phyloP scores from a whole-genome alignment of 2,797 vertebrate genomes.

The Naso thynnoides region DNA sequence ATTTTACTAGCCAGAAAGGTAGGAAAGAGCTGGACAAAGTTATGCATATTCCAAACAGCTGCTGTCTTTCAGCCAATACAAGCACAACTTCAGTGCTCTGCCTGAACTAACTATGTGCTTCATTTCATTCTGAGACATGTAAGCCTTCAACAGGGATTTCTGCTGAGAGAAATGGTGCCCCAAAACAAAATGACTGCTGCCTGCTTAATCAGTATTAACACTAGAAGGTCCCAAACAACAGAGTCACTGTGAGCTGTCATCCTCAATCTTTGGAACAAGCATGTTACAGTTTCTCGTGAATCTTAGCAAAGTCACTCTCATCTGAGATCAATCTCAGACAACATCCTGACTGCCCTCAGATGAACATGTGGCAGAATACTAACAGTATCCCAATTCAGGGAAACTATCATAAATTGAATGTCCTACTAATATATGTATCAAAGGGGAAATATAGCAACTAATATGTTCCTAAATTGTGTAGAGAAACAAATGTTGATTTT shows the following conservation, averaged over 20 bases:
- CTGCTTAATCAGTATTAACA: neutral
- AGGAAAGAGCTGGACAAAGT: neutral
- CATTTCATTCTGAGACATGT: neutral
- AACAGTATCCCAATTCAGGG: neutral
- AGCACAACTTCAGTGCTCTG: neutral
- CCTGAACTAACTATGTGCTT: neutral
- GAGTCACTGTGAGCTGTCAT: neutral
- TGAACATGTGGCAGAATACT: neutral
- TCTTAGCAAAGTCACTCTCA: neutral
- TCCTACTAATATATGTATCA: neutral
- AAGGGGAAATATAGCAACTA: neutral
- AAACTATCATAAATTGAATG: neutral
- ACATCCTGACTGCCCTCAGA: neutral
- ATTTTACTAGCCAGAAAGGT: neutral
- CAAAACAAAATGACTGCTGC: constrained; percentile 13
- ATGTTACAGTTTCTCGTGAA: neutral
- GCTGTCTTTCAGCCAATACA: neutral
- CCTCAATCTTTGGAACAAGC: constrained; percentile 1
- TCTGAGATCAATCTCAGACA: neutral
- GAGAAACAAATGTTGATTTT: neutral
- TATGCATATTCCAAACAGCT: neutral
- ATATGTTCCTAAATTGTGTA: neutral
- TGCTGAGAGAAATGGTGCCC: constrained; percentile 6
- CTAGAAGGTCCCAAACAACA: constrained; percentile 2
- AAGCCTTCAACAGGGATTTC: neutral